These are phyloP conservation scores for Albula goreensis DNA, from an alignment of 2,113 vertebrate species.

Conservation along the genomic window DNA sequence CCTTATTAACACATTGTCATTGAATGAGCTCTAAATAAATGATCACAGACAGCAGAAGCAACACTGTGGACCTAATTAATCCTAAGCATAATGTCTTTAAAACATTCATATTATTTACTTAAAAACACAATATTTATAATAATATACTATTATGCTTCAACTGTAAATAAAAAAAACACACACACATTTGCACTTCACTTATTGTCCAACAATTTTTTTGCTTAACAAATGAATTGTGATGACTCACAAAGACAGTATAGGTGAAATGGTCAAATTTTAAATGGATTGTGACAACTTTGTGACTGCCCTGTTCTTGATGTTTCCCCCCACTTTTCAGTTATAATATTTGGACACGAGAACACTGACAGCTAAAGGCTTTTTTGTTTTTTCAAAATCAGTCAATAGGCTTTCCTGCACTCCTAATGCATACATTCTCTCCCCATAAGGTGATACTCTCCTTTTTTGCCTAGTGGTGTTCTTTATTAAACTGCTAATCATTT, in stretches of 20 bases:
- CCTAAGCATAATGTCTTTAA: background rate
- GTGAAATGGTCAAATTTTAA: background rate
- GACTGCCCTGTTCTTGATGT: background rate
- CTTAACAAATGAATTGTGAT: too few relatives aligned
- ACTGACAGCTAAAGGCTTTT: background rate
- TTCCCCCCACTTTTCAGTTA: background rate
- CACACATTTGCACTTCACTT: too few relatives aligned
- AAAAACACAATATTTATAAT: background rate
- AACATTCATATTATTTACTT: background rate
- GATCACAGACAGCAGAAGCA: constrained; percentile 23
- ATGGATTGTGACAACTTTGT: background rate
- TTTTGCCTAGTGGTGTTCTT: background rate
- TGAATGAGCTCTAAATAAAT: constrained; percentile 49
- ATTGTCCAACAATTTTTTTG: too few relatives aligned
- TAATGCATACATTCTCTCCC: background rate
- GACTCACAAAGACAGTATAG: too few relatives aligned
- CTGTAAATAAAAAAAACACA: too few relatives aligned
- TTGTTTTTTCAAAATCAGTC: background rate
- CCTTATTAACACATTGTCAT: constrained; percentile 54
- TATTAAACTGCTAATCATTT: background rate
- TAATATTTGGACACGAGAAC: too few relatives aligned
- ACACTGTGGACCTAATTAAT: background rate
- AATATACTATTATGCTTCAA: background rate
- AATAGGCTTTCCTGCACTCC: background rate
- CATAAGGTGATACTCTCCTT: background rate